Conservation (phyloP, 2,888 invertebrate genomes). For the Piscicola geometra region DNA sequence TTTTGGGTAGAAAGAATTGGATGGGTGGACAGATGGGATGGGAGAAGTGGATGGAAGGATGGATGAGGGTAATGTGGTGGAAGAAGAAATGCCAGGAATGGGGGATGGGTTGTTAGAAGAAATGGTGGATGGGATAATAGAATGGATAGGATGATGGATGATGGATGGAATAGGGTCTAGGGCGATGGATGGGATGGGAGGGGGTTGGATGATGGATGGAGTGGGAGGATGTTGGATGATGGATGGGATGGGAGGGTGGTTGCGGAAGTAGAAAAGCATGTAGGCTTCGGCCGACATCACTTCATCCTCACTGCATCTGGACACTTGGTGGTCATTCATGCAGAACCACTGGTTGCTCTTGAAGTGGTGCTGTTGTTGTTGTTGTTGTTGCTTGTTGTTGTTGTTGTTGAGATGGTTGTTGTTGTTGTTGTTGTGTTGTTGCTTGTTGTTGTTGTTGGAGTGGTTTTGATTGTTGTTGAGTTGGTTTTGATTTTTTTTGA, state of each 20-base stretch:
- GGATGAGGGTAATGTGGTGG: no score
- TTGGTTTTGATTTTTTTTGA: no score
- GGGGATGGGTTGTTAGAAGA: no score
- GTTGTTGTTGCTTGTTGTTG: neutral
- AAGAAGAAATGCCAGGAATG: no score
- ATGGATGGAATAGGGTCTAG: no score
- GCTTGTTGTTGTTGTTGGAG: neutral
- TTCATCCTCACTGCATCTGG: slow-evolving; percentile 66
- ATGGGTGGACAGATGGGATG: no score
- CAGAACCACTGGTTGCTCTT: slow-evolving; percentile 78
- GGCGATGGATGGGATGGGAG: no score
- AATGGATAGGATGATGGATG: no score
- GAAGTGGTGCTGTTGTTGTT: slow-evolving; percentile 46
- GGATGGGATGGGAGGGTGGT: neutral
- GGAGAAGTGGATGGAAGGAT: no score
- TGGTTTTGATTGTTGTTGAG: no score
- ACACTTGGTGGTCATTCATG: slow-evolving; percentile 71
- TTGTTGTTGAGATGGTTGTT: neutral
- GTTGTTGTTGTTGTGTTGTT: neutral
- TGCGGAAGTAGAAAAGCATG: slow-evolving; percentile 71
- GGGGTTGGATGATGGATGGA: neutral
- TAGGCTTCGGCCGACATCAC: slow-evolving; percentile 68
- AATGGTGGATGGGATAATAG: no score
- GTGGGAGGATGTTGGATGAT: neutral
- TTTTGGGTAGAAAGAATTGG: no score